Base-by-base conservation (phyloP, 2,888 invertebrate species). In the Melieria crassipennis region DNA sequence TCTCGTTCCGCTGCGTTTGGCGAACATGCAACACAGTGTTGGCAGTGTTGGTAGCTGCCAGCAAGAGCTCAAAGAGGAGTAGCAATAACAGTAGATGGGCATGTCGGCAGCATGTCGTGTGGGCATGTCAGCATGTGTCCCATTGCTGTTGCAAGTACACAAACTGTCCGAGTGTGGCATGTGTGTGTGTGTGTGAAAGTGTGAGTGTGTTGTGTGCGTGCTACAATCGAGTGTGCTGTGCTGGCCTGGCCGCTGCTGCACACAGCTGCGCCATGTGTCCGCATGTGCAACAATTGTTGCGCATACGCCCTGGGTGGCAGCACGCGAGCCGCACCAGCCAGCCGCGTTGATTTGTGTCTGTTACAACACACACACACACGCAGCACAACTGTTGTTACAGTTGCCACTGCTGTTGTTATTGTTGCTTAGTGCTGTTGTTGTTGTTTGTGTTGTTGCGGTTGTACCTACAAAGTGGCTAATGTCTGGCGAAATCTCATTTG, bases 81-180 rank as follows among this genome's bases (percentile, higher is more conserved):
- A 30, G 30, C 30, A 30, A 30, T 30, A 30, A 30, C 30, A 30
- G 52, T 9, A 9, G 11, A 13, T 52, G 10, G 11, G 52, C 11
- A 9, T 52, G 11, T 52, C 13, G 5, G 11, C 13, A 52, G 52
- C 52, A 52, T 13, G 52, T 52, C 52, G 13, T 52, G 52, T 52
- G 52, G 52, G 52, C 52, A 52, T 52, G 52, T 52, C 9, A 52
- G 52, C 52, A 52, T 52, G 52, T 52, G 52, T 52, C 52, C 52
- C 52, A 52, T 52, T 52, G 11, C n/a, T 11, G 0, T 52, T 52
- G 52, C 13, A 7, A 7, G 11, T 50, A 30, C 30, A 30, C 52
- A 5, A n/a, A 52, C 52, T n/a, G 52, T n/a, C 50, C 52, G 52
- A 2, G 1, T 52, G 52, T 7, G 13, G 52, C 4, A 10, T n/a